Evolutionary conservation across 2,888 invertebrate genomes (phyloP), one percentile per base, ranked within the genome.

Genomic region (Agonopterix alstromeriana): DNA sequence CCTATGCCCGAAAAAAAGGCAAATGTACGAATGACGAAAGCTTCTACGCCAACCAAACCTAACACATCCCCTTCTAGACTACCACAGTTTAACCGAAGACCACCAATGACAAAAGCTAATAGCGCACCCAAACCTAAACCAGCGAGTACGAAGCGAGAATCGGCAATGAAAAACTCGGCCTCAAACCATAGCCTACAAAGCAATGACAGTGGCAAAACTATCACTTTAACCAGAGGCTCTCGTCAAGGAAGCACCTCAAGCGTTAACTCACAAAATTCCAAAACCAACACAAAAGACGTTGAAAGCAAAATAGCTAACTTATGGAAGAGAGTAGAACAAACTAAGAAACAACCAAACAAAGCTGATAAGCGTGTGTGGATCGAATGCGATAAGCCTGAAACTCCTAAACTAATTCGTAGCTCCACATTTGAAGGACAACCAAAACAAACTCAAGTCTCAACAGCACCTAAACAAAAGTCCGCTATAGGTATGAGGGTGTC

Each of bases 261-360:
- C 61, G 92, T 93, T 50, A 93, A 92, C 69, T 91, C 91, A 0
- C 84, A 91, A 10, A 88, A 90, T 10, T 83, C 91, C 0, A 90
- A 86, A 57, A 77, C 83, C 0, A 73, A 78, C 44, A 73, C 88
- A 10, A 92, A 93, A 75, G 93, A 93, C 55, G 91, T 93, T 1
- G 93, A 94, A 9, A 95, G 95, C 72, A 94, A 94, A 73, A 94
- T 96, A 48, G 94, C 95, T 0, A 93, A 91, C 63, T 76, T 96
- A 10, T 95, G 95, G 95, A 95, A 94, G 65, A 93, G 91, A 69
- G 94, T 94, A 0, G 94, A 94, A 61, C 92, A 93, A 50, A 91
- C 83, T 40, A 93, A 92, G 57, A 92, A 89, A 50, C 89, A 90
- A 55, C 90, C 81, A 43, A 77, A 85, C 2, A 91, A 91, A 61